phyloP scores from a whole-genome alignment of 1,140 invertebrate species.

The Cyrtorhinus lividipennis region DNA sequence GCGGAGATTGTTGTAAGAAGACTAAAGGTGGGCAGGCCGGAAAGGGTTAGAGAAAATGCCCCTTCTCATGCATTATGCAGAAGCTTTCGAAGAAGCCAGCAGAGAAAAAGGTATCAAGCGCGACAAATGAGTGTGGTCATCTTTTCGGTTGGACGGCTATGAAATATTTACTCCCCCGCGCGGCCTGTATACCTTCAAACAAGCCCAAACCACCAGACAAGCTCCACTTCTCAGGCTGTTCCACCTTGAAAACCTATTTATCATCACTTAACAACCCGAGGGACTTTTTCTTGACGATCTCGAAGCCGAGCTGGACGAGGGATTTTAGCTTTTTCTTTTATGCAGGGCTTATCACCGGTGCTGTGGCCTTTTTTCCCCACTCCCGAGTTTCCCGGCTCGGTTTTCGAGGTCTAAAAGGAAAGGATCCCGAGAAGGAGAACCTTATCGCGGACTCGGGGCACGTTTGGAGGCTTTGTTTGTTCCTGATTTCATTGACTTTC shows the following conservation, averaged over 20 bases:
- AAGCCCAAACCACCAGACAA: background rate
- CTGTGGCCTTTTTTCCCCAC: too few relatives aligned
- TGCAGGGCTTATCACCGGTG: background rate
- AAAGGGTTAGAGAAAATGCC: background rate
- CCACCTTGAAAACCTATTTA: conserved; percentile 1
- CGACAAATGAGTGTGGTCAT: conserved; percentile 8
- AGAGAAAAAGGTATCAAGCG: background rate
- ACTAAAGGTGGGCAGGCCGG: background rate
- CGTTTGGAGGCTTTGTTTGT: background rate
- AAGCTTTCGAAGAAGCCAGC: background rate
- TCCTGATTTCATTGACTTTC: background rate
- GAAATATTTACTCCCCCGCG: background rate
- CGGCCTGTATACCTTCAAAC: too few relatives aligned
- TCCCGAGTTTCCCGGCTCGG: too few relatives aligned
- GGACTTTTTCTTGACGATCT: background rate
- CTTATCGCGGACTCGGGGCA: background rate
- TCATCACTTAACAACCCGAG: conserved; percentile 2
- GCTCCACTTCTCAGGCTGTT: background rate
- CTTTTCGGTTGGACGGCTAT: conserved; percentile 3
- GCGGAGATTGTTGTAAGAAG: background rate
- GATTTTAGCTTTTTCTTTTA: background rate
- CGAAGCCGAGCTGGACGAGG: background rate
- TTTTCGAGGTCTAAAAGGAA: background rate
- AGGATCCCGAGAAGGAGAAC: background rate
- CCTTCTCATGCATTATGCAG: background rate